phyloP scores from a whole-genome alignment of 2,888 invertebrate genomes.

The Pterostichus niger region DNA sequence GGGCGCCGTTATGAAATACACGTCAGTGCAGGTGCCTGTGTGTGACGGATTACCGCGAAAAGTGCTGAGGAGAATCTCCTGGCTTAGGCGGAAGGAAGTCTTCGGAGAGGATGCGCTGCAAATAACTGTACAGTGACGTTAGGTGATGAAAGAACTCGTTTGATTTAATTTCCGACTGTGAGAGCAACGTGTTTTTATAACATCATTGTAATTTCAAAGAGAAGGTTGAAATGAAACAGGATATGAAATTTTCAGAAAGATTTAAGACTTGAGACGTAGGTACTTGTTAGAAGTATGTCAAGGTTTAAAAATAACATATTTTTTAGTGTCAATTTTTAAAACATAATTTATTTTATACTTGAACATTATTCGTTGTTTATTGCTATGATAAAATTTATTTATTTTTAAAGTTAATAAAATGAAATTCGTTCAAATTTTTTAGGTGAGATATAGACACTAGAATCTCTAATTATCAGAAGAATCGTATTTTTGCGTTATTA shows the following conservation, averaged over 20 bases:
- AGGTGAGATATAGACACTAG: too few species aligned
- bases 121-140: background rate
- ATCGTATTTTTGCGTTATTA: too few species aligned
- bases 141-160: slow-evolving; percentile 5
- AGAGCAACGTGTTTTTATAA: background rate
- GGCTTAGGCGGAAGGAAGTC: slow-evolving; percentile 41
- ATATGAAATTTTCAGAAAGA: slow-evolving; percentile 20
- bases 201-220: slow-evolving; percentile 12
- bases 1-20: slow-evolving; percentile 63
- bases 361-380: too few species aligned
- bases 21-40: slow-evolving; percentile 60
- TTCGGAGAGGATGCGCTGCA: slow-evolving; percentile 39
- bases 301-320: background rate
- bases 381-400: too few species aligned
- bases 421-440: too few species aligned
- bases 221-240: background rate
- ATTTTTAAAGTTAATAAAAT: too few species aligned
- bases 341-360: too few species aligned
- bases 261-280: background rate
- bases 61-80: background rate
- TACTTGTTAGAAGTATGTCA: background rate
- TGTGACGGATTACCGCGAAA: slow-evolving; percentile 44
- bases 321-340: too few species aligned
- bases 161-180: slow-evolving; percentile 20
- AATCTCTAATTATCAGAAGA: too few species aligned